These are phyloP conservation scores for Catamblyrhynchus diadema DNA, from an alignment of 2,797 vertebrate species.

Conservation along the genomic window DNA sequence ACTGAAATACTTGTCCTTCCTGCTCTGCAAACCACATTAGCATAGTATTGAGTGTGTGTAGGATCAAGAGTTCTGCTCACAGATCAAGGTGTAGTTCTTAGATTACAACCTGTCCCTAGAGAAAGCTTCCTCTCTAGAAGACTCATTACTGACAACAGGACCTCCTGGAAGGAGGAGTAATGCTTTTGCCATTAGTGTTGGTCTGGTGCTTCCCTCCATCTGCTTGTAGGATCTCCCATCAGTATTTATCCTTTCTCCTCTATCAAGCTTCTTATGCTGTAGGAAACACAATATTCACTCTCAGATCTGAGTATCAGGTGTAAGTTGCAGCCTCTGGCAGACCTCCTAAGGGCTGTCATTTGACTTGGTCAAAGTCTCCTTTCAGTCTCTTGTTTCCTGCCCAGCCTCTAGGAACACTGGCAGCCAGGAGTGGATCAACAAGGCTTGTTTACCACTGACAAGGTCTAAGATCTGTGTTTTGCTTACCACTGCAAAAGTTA, in stretches of 20 bases:
- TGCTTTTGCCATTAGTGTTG: neutral
- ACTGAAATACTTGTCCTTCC: constrained; percentile 55
- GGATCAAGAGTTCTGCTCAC: neutral
- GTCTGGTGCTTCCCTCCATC: neutral
- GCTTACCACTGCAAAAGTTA: neutral
- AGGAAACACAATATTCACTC: neutral
- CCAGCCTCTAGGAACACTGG: neutral
- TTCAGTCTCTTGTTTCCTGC: neutral
- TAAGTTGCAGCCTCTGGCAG: neutral
- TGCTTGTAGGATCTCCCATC: neutral
- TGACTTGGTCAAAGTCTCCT: neutral
- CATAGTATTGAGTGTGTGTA: constrained; percentile 1
- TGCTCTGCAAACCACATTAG: constrained; percentile 20
- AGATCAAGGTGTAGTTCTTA: constrained; percentile 34
- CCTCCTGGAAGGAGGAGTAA: neutral
- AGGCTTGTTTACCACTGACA: neutral
- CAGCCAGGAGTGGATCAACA: neutral
- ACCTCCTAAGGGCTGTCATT: neutral
- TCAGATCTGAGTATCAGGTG: neutral
- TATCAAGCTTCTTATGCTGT: neutral
- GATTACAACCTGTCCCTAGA: constrained; percentile 9
- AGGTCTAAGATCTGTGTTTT: neutral
- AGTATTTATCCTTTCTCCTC: neutral
- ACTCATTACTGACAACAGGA: neutral
- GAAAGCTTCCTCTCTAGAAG: neutral